phyloP scores from a whole-genome alignment of 2,888 invertebrate genomes.

The Chromoteleia sp. region DNA sequence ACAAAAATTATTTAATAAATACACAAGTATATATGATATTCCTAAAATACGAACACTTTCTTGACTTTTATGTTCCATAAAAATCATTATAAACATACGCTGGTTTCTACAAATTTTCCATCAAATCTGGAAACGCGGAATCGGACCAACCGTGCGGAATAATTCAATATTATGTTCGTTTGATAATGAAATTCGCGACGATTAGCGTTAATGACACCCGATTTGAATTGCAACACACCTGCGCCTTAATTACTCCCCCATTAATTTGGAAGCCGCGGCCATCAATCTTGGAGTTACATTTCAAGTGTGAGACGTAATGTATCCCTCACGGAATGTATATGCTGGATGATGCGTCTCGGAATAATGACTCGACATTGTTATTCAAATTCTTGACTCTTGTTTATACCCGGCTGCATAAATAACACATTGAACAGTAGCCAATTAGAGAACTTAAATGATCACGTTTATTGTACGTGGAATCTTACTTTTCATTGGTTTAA shows the following conservation, averaged over 20 bases:
- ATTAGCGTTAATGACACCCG: conserved; percentile 55
- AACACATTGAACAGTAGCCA: conserved; percentile 50
- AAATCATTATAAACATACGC: too few species aligned
- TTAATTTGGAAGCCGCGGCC: conserved; percentile 57
- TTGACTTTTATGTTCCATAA: too few species aligned
- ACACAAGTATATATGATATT: too few species aligned
- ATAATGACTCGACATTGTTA: conserved; percentile 60
- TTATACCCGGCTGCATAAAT: conserved; percentile 51
- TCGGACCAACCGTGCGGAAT: background rate
- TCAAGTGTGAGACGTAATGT: conserved; percentile 49
- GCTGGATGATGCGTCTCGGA: conserved; percentile 49
- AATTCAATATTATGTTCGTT: conserved; percentile 11
- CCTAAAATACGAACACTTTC: too few species aligned
- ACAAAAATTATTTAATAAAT: too few species aligned
- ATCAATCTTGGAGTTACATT: conserved; percentile 60
- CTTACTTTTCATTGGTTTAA: conserved; percentile 30
- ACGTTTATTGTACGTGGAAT: conserved; percentile 45
- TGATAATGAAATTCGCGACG: conserved; percentile 36
- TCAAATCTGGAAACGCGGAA: background rate
- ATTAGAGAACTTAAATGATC: conserved; percentile 56
- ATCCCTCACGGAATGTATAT: conserved; percentile 42
- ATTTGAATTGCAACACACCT: conserved; percentile 62
- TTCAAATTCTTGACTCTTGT: conserved; percentile 63
- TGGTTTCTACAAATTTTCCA: background rate
- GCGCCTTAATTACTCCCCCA: conserved; percentile 59